Evolutionary conservation across 2,888 invertebrate genomes (phyloP).

Genomic region (Stenichneumon culpator): DNA sequence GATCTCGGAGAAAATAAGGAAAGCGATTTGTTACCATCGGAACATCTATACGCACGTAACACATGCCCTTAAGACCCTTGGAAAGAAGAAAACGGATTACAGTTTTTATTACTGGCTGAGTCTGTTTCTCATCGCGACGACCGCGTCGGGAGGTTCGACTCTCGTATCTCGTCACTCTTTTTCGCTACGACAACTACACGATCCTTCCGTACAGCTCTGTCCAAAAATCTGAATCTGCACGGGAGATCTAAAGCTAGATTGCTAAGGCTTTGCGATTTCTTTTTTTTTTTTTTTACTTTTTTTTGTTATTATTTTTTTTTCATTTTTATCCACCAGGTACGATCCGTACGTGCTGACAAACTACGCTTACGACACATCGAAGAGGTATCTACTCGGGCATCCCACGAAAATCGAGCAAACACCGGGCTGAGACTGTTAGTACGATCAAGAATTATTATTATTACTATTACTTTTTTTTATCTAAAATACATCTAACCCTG

Average conservation of each 20-base stretch:
- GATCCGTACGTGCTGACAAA: slow-evolving; percentile 71
- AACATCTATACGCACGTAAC: too few species aligned
- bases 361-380: slow-evolving; percentile 58
- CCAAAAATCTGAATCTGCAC: slow-evolving; percentile 43
- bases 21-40: too few species aligned
- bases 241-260: slow-evolving; percentile 65
- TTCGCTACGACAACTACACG: slow-evolving; percentile 34
- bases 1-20: too few species aligned
- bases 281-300: slow-evolving; percentile 23
- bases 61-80: too few species aligned
- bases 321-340: slow-evolving; percentile 65
- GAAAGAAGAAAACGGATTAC: too few species aligned
- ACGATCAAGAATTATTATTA: slow-evolving; percentile 23
- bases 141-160: not conserved
- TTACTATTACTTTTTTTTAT: slow-evolving; percentile 1
- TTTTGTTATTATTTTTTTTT: slow-evolving; percentile 10
- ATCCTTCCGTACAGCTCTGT: slow-evolving; percentile 45
- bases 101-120: too few species aligned
- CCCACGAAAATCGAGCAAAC: slow-evolving; percentile 71
- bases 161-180: slow-evolving; percentile 8
- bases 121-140: not conserved
- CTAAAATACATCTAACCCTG: slow-evolving; percentile 61
- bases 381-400: slow-evolving; percentile 63
- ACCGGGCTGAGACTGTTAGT: slow-evolving; percentile 30
- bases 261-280: slow-evolving; percentile 57